These are phyloP conservation scores for Phalacrocorax brasilianus DNA, from an alignment of 2,113 vertebrate species.

Conservation along the genomic window DNA sequence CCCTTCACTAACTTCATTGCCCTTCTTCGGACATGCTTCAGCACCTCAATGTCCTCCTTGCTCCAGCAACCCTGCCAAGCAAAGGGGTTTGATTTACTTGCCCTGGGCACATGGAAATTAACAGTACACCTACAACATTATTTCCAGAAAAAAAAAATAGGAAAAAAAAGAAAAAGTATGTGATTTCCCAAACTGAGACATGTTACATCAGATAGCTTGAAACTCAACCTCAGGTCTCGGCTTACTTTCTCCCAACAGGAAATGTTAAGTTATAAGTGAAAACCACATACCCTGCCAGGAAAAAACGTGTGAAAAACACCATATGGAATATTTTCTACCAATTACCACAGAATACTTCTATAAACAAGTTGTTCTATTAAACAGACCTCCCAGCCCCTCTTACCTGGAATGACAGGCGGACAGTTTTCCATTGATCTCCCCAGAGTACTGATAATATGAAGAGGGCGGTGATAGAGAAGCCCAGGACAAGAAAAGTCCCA, in stretches of 20 bases:
- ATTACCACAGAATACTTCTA: neutral
- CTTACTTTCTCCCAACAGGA: neutral
- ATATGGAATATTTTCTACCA: neutral
- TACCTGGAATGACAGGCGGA: constrained; percentile 86
- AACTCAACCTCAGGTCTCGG: neutral
- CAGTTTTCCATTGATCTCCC: constrained; percentile 81
- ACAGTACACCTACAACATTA: neutral
- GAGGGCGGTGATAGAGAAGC: constrained; percentile 73
- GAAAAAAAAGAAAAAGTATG: no score
- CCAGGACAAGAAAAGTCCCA: constrained; percentile 77
- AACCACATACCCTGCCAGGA: neutral
- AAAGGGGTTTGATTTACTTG: neutral
- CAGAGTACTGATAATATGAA: constrained; percentile 77
- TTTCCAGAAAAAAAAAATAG: neutral
- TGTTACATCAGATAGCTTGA: neutral
- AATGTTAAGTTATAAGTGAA: neutral
- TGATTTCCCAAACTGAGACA: neutral
- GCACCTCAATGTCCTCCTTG: neutral
- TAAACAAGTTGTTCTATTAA: neutral
- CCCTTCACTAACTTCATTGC: no score
- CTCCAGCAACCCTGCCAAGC: neutral
- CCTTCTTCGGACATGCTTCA: no score
- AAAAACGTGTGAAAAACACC: neutral
- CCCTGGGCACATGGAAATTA: neutral
- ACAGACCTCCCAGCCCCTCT: neutral